A percentile compares a stretch with the other conserved stretches of the same genome.
phyloP scores from a whole-genome alignment of 2,797 vertebrate species.

The Tachyglossus aculeatus region DNA sequence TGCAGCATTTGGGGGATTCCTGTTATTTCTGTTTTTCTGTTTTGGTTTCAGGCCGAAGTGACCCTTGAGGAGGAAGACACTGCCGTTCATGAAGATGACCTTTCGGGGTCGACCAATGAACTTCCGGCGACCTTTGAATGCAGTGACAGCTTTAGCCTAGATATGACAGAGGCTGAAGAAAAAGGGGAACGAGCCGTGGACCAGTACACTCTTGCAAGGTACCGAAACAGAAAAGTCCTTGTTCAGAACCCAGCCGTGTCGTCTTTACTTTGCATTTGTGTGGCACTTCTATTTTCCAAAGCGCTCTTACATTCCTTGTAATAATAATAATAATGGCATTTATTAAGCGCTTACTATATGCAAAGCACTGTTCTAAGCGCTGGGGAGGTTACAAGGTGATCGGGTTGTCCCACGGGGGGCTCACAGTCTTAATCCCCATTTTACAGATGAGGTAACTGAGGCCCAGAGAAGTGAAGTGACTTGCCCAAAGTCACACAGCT shows the following conservation, averaged over 20 bases:
- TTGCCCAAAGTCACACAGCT: too few relatives aligned
- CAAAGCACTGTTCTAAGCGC: too few relatives aligned
- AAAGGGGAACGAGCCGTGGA: slow-evolving; percentile 79
- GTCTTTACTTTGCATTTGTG: rapidly evolving
- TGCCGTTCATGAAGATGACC: slow-evolving; percentile 81
- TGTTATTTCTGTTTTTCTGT: neutral
- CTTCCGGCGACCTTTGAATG: slow-evolving; percentile 82
- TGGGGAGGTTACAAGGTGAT: too few relatives aligned
- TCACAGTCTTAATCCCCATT: too few relatives aligned
- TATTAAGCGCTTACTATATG: too few relatives aligned
- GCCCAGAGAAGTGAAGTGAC: too few relatives aligned
- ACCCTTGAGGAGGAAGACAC: slow-evolving; percentile 81
- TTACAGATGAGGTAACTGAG: too few relatives aligned
- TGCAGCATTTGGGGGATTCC: neutral
- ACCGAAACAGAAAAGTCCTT: neutral
- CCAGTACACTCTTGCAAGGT: slow-evolving; percentile 84
- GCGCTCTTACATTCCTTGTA: too few relatives aligned
- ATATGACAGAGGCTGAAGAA: slow-evolving; percentile 80
- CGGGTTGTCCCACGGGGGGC: too few relatives aligned
- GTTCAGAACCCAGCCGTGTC: neutral
- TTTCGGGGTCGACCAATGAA: slow-evolving; percentile 85
- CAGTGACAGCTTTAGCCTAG: slow-evolving; percentile 80
- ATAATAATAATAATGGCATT: too few relatives aligned
- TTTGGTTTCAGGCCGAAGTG: slow-evolving; percentile 73
- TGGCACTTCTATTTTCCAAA: too few relatives aligned